These are phyloP conservation scores for Coracias cyanogaster DNA, from an alignment of 2,797 vertebrate genomes.

Conservation along the genomic window DNA sequence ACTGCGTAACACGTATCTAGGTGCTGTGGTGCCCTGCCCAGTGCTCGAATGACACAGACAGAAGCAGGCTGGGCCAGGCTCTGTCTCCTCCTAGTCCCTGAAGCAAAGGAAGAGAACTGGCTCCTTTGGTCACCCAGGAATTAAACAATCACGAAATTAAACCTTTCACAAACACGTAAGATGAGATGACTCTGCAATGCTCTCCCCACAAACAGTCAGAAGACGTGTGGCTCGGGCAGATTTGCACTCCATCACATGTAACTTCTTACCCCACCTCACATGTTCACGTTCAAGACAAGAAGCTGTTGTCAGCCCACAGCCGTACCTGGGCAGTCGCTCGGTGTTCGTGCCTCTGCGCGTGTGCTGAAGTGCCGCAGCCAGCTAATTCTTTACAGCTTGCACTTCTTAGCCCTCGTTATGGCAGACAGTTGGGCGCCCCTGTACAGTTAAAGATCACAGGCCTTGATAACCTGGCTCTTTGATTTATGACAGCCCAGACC, in stretches of 20 bases:
- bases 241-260: not conserved
- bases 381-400: conserved; percentile 93
- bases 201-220: not conserved
- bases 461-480: conserved; percentile 95
- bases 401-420: conserved; percentile 84
- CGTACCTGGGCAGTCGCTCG: not conserved
- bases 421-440: conserved; percentile 98
- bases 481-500: conserved; percentile 92
- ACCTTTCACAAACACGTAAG: not conserved
- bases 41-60: not conserved
- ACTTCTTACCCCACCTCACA: not conserved
- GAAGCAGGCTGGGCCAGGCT: not conserved
- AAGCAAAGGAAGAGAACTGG: not conserved
- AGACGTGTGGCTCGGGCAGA: not conserved
- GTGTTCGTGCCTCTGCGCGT: not conserved
- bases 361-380: conserved; percentile 69
- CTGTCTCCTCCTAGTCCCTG: not conserved
- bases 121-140: not conserved
- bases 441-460: conserved; percentile 96
- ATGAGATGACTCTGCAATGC: not conserved
- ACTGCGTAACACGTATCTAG: accelerated
- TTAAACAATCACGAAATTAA: not conserved
- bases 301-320: not conserved
- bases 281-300: not conserved
- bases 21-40: not conserved